Conservation (phyloP, 92 coral and sea anemone species). For the Palythoa grandis region DNA sequence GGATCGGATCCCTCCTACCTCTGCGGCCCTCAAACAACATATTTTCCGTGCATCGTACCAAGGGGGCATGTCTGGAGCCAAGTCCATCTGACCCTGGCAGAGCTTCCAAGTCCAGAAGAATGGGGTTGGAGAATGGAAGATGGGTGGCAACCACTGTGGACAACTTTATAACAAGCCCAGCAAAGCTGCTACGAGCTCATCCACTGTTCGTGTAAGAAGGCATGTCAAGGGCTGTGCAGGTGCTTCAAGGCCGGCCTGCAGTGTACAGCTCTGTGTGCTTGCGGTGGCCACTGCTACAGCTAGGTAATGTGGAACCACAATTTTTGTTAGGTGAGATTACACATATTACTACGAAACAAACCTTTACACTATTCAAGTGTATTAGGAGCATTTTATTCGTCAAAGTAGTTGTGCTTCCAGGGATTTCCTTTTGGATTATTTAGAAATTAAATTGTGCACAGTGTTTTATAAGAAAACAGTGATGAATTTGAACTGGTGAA, state of each 20-base stretch:
- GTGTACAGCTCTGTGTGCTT: slow-evolving; percentile 55
- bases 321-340: neutral
- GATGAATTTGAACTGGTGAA: neutral
- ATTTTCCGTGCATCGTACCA: slow-evolving; percentile 52
- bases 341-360: slow-evolving; percentile 10
- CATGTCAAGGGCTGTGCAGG: slow-evolving; percentile 58
- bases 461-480: slow-evolving; percentile 21
- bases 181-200: slow-evolving; percentile 62
- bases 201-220: slow-evolving; percentile 63
- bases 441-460: slow-evolving; percentile 15
- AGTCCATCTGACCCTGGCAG: slow-evolving; percentile 47
- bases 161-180: slow-evolving; percentile 65
- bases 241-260: slow-evolving; percentile 42
- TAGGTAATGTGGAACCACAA: slow-evolving; percentile 30
- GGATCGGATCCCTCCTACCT: slow-evolving; percentile 61
- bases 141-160: slow-evolving; percentile 61
- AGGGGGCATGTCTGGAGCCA: slow-evolving; percentile 62
- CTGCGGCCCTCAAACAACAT: slow-evolving; percentile 61
- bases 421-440: slow-evolving; percentile 5
- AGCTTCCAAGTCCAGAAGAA: slow-evolving; percentile 59
- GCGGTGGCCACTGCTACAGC: slow-evolving; percentile 50
- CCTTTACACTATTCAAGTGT: slow-evolving; percentile 24
- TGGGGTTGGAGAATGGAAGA: slow-evolving; percentile 63
- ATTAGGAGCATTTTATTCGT: slow-evolving; percentile 2
- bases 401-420: slow-evolving; percentile 18